Base-by-base conservation (phyloP, 2,888 invertebrate species). In the Dendrolimus pini region DNA sequence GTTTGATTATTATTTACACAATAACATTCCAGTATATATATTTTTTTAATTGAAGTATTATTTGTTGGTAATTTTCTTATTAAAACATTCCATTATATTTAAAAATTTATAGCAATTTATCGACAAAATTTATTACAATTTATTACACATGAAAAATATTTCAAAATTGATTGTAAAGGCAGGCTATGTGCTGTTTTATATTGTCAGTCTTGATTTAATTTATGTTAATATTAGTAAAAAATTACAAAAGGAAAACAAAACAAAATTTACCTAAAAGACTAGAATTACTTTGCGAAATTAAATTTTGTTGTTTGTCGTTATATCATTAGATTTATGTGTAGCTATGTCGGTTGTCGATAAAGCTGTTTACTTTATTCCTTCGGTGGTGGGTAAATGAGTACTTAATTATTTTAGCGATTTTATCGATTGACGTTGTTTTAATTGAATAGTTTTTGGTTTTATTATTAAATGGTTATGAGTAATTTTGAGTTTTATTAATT, bases 381-480 rank as follows among this genome's bases (percentile, higher is more conserved):
- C 68, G 86, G 87, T 88, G 85, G 74, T 67, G 86, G 87, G 83
- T 78, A 76, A 73, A 65, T 61, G 70, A 72, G 75, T 83, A 83
- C 80, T 82, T 82, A 82, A 77, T 75, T 78, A 76, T 72, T 72
- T 73, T 71, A 72, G 67, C 73, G 68, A 68, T 47, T 47, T 47
- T 47, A 71, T 69, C 66, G 74, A 74, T 73, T 75, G 71, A 80
- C 69, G 68, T 82, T 78, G 77, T 82, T 81, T 73, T 77, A 72
- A 73, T 78, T 30, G 30, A 30, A 30, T 30, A 30, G 9, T 70
- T 81, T 85, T 86, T 83, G 78, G 75, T 85, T 88, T 83, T 84
- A 47, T 47, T 79, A 87, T 84, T 87, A 89, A 89, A 88, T 71
- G 82, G 84, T 87, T 87, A 78, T 76, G 79, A 78, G 70, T 69